These are phyloP conservation scores for Pseudomyrmex concolor DNA, from an alignment of 1,140 invertebrate genomes.

Conservation along the genomic window DNA sequence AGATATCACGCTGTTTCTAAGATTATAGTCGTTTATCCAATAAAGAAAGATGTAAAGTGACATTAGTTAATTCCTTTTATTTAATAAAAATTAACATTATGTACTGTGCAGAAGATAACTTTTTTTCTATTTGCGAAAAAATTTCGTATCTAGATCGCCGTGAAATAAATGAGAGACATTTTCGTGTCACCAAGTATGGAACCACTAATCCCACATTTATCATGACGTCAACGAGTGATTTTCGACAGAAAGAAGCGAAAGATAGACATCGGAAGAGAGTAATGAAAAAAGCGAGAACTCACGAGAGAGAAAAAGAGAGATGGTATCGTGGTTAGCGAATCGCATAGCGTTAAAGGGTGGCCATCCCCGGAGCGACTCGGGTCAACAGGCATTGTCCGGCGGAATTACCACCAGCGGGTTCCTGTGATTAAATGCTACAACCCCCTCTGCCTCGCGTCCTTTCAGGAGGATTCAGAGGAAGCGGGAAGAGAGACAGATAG, in stretches of 20 bases:
- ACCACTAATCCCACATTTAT: not conserved
- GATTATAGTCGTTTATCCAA: not conserved
- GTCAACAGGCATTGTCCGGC: conserved; percentile 77
- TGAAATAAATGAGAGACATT: not conserved
- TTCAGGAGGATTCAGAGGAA: conserved; percentile 44
- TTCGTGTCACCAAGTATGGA: not conserved
- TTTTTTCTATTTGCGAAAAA: not conserved
- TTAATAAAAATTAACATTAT: too few species aligned
- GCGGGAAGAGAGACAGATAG: conserved; percentile 23
- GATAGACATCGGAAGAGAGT: not conserved
- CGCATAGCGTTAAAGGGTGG: conserved; percentile 73
- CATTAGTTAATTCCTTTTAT: not conserved
- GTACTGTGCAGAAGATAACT: too few species aligned
- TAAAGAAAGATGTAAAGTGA: conserved; percentile 11
- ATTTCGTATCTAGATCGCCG: not conserved
- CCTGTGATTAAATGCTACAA: conserved; percentile 78
- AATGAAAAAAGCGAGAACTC: conserved; percentile 1
- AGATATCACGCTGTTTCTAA: conserved; percentile 9
- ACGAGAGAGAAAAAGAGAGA: not conserved
- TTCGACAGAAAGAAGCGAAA: conserved; percentile 15
- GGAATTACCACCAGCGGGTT: conserved; percentile 76
- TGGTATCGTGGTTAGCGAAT: conserved; percentile 36
- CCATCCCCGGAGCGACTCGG: conserved; percentile 62
- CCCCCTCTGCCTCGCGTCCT: conserved; percentile 5
- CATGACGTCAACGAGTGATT: not conserved